phyloP scores from a whole-genome alignment of 2,888 invertebrate genomes.

The Campaea margaritaria region DNA sequence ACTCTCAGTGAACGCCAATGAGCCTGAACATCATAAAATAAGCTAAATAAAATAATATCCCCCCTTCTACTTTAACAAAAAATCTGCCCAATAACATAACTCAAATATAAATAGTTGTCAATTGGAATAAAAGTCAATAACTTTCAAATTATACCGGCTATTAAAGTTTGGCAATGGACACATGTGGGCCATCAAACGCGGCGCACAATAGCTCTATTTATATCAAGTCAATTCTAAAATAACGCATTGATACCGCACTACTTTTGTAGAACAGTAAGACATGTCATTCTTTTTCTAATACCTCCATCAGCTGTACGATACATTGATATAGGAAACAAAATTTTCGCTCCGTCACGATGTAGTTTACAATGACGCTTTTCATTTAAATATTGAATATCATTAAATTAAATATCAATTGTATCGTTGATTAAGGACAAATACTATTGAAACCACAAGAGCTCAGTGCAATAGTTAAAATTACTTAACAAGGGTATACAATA shows the following conservation, averaged over 20 bases:
- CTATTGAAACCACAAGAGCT: too few species aligned
- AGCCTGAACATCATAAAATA: too few species aligned
- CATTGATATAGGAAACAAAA: too few species aligned
- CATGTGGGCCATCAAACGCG: conserved; percentile 77
- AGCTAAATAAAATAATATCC: too few species aligned
- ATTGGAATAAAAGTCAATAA: conserved; percentile 48
- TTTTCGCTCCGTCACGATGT: too few species aligned
- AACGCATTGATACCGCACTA: conserved; percentile 42
- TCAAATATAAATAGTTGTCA: conserved; percentile 41
- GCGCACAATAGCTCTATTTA: conserved; percentile 79
- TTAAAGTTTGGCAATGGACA: conserved; percentile 66
- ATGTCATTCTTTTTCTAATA: not conserved
- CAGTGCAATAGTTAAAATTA: too few species aligned
- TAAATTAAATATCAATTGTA: too few species aligned
- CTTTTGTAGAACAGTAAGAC: conserved; percentile 14
- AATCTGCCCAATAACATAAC: not conserved
- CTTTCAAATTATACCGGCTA: conserved; percentile 45
- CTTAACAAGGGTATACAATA: too few species aligned
- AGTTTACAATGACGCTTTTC: too few species aligned
- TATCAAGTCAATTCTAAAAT: conserved; percentile 76
- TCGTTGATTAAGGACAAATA: too few species aligned
- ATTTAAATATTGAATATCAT: too few species aligned
- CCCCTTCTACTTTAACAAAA: not conserved
- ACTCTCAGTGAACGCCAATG: too few species aligned
- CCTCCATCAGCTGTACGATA: not conserved